phyloP scores from a whole-genome alignment of 2,888 invertebrate species.

The Copidosoma aretas region DNA sequence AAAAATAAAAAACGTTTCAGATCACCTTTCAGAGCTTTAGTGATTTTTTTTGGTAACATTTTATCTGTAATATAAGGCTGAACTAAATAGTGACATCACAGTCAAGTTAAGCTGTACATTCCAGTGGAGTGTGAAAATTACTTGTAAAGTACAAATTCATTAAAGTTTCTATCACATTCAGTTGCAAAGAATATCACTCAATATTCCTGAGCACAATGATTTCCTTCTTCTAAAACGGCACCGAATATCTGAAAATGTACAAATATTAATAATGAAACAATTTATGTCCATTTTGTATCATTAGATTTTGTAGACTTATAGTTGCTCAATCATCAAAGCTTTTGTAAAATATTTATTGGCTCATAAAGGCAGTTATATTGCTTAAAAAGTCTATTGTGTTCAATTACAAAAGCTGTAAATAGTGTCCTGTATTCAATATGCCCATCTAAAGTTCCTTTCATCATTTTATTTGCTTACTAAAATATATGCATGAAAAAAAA shows the following conservation, averaged over 20 bases:
- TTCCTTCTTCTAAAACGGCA: conserved; percentile 55
- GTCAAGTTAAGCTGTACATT: conserved; percentile 17
- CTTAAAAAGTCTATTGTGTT: conserved; percentile 23
- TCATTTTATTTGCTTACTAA: neutral
- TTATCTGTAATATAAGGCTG: conserved; percentile 23
- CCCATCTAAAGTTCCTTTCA: neutral
- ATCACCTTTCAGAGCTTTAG: conserved; percentile 29
- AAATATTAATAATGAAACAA: conserved; percentile 5
- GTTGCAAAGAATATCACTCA: conserved; percentile 42
- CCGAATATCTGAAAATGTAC: conserved; percentile 52
- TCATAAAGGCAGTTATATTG: neutral
- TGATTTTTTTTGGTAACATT: conserved; percentile 36
- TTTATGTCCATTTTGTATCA: neutral
- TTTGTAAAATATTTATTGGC: conserved; percentile 15
- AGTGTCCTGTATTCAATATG: conserved; percentile 5
- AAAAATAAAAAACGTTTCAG: neutral
- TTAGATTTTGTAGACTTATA: conserved; percentile 11
- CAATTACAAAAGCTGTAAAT: conserved; percentile 9
- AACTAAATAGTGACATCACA: conserved; percentile 37
- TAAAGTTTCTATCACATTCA: conserved; percentile 32
- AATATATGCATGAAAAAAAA: conserved; percentile 8
- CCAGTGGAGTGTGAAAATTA: conserved; percentile 21
- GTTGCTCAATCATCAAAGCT: neutral
- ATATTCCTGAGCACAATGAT: conserved; percentile 51
- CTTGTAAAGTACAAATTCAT: conserved; percentile 29